phyloP scores from a whole-genome alignment of 2,113 vertebrate genomes.

The Microtus montanus region DNA sequence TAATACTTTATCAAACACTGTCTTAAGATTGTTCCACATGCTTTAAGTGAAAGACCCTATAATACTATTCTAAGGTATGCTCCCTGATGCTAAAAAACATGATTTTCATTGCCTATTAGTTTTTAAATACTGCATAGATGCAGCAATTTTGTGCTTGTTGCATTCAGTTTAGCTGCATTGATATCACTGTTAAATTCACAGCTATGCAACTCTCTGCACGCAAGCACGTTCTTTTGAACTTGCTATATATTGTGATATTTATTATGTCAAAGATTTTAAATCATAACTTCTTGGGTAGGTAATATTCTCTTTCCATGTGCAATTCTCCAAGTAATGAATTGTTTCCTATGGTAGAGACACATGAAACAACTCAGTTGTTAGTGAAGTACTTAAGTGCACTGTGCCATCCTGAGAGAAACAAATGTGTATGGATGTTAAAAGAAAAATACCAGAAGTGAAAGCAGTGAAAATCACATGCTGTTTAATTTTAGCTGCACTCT shows the following conservation, averaged over 20 bases:
- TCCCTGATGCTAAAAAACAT: neutral
- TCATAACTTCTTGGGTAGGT: slow-evolving; percentile 1
- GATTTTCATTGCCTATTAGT: slow-evolving; percentile 44
- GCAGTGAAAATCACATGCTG: slow-evolving; percentile 55
- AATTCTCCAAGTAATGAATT: slow-evolving; percentile 32
- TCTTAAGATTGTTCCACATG: neutral
- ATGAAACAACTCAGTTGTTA: slow-evolving; percentile 58
- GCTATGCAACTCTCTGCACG: slow-evolving; percentile 38
- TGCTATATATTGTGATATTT: neutral
- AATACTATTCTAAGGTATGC: neutral
- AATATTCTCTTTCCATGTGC: neutral
- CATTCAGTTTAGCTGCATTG: neutral
- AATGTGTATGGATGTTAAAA: slow-evolving; percentile 49
- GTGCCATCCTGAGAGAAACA: slow-evolving; percentile 59
- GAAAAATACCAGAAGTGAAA: slow-evolving; percentile 56
- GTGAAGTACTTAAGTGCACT: slow-evolving; percentile 54
- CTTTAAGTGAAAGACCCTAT: slow-evolving; percentile 53
- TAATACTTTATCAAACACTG: slow-evolving; percentile 30
- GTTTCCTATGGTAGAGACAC: neutral
- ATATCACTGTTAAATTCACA: slow-evolving; percentile 43
- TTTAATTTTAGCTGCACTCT: slow-evolving; percentile 56
- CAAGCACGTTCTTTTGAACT: slow-evolving; percentile 5
- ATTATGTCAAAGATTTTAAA: neutral
- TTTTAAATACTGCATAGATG: slow-evolving; percentile 56
- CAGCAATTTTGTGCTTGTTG: neutral